Conservation (phyloP, 1,140 invertebrate species). For the Macrobrachium rosenbergii region DNA sequence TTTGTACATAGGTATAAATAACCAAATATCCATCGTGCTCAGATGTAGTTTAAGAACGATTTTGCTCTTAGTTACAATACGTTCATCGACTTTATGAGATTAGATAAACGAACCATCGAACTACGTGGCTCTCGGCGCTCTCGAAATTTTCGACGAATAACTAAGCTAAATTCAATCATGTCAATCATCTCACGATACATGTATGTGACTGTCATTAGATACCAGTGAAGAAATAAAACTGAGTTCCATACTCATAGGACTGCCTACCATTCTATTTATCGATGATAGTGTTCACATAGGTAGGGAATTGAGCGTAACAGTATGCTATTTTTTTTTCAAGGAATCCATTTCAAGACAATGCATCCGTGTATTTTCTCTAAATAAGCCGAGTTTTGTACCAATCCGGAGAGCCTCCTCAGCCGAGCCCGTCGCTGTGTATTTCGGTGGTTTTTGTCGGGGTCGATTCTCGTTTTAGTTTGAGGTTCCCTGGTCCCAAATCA, state of each 20-base stretch:
- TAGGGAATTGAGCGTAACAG: too few relatives aligned
- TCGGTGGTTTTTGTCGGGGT: conserved; percentile 48
- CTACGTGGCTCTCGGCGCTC: conserved; percentile 25
- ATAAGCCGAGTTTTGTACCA: conserved; percentile 12
- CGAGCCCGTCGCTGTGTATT: conserved; percentile 42
- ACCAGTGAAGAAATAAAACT: too few relatives aligned
- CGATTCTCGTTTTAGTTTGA: conserved; percentile 36
- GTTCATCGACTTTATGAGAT: background rate
- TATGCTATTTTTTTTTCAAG: too few relatives aligned
- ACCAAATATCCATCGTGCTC: conserved; percentile 58
- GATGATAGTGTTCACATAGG: too few relatives aligned
- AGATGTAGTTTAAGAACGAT: conserved; percentile 61
- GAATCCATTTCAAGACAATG: conserved; percentile 8
- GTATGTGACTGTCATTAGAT: too few relatives aligned
- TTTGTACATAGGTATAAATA: conserved; percentile 59
- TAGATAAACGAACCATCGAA: conserved; percentile 43
- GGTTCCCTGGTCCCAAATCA: conserved; percentile 30
- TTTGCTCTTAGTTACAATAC: conserved; percentile 42
- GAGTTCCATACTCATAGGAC: too few relatives aligned
- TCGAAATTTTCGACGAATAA: too few relatives aligned
- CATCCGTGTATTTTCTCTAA: conserved; percentile 5
- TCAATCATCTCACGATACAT: too few relatives aligned
- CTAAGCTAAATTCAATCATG: too few relatives aligned
- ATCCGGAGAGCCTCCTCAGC: background rate
- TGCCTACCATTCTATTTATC: too few relatives aligned